A percentile compares a stretch with the other conserved stretches of the same genome.
Evolutionary conservation across 1,140 invertebrate species (phyloP).

Genomic region (Sarcophaga peregrina): DNA sequence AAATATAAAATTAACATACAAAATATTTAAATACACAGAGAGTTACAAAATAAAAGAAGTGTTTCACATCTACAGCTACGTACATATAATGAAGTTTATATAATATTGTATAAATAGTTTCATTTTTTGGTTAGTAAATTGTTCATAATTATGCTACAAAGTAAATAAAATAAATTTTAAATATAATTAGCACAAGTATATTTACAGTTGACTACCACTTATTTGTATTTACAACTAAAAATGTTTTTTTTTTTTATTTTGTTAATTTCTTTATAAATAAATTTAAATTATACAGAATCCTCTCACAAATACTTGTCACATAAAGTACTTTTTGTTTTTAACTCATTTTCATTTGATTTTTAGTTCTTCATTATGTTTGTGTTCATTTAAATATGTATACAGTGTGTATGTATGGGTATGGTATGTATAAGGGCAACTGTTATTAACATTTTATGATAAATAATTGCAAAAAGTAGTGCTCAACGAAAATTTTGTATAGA

Average conservation of each 20-base stretch:
- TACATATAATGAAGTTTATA: too few relatives aligned
- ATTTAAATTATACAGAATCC: slow-evolving; percentile 56
- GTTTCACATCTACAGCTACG: neutral
- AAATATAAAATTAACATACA: neutral
- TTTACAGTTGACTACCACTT: neutral
- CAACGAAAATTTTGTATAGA: too few relatives aligned
- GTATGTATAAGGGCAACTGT: too few relatives aligned
- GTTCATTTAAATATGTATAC: too few relatives aligned
- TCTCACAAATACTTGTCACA: slow-evolving; percentile 56
- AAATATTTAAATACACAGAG: neutral
- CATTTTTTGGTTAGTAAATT: too few relatives aligned
- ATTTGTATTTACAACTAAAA: neutral
- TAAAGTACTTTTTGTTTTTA: slow-evolving; percentile 40
- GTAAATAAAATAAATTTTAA: neutral
- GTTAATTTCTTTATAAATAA: slow-evolving; percentile 48
- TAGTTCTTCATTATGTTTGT: too few relatives aligned
- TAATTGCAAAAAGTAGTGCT: too few relatives aligned
- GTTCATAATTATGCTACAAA: too few relatives aligned
- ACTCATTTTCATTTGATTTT: slow-evolving; percentile 4
- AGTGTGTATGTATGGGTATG: too few relatives aligned
- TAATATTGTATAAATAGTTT: too few relatives aligned
- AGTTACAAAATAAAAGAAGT: neutral
- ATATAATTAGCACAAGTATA: neutral
- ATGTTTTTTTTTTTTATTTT: too few relatives aligned
- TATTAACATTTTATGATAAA: too few relatives aligned